Evolutionary conservation across 2,113 vertebrate species (phyloP).

Genomic region (Syngnathus typhle): DNA sequence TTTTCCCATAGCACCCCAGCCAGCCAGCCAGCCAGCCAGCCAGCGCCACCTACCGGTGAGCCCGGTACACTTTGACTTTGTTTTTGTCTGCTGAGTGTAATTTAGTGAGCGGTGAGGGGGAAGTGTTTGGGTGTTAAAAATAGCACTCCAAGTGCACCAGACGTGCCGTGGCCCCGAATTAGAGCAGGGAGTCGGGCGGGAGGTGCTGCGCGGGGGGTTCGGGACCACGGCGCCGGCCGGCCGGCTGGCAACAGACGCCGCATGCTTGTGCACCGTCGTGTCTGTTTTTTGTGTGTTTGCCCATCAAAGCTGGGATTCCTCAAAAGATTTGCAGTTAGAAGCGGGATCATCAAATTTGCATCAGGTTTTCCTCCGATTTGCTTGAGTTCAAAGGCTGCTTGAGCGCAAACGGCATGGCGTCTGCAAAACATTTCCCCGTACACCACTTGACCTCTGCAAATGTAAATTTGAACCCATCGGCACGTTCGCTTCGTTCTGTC

Average conservation of each 20-base stretch:
- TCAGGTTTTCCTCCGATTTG: background rate
- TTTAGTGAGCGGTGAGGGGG: constrained; percentile 41
- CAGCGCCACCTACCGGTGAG: background rate
- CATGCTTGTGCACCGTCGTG: background rate
- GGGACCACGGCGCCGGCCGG: constrained; percentile 11
- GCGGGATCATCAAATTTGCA: constrained; percentile 1
- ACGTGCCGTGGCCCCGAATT: constrained; percentile 37
- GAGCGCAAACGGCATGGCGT: background rate
- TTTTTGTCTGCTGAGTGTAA: constrained; percentile 41
- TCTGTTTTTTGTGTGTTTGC: constrained; percentile 5
- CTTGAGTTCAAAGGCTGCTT: background rate
- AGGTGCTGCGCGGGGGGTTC: background rate
- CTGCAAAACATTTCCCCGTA: constrained; percentile 24
- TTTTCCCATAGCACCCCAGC: constrained; percentile 24
- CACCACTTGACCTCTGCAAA: constrained; percentile 28
- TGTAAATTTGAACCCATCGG: constrained; percentile 1
- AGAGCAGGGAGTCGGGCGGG: constrained; percentile 19
- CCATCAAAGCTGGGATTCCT: constrained; percentile 4
- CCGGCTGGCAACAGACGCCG: background rate
- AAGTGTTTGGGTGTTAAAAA: constrained; percentile 64
- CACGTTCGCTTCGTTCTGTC: background rate
- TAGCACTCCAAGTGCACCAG: constrained; percentile 57
- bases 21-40: too few relatives aligned
- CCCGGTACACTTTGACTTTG: constrained; percentile 25
- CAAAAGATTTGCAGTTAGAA: background rate